Evolutionary conservation across 2,797 vertebrate genomes (phyloP).

Genomic region (Amblyraja radiata): DNA sequence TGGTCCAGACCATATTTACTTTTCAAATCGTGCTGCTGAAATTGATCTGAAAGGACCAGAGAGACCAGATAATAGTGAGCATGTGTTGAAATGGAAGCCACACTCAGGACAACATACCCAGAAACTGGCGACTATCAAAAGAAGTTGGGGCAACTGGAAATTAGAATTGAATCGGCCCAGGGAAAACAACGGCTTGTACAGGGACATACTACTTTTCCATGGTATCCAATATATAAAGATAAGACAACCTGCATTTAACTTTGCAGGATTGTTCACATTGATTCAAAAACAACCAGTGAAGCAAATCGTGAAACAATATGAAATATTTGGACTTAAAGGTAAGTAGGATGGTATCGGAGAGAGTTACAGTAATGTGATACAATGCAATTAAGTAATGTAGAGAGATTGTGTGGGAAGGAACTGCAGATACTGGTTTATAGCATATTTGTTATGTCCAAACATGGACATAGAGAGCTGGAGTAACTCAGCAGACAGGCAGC

Average conservation of each 20-base stretch:
- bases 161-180: too few relatives aligned
- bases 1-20: background rate
- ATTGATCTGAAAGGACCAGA: too few relatives aligned
- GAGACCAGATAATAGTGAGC: too few relatives aligned
- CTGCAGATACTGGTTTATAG: background rate
- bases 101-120: too few relatives aligned
- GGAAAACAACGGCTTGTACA: background rate
- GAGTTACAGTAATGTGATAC: too few relatives aligned
- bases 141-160: accelerated
- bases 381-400: too few relatives aligned
- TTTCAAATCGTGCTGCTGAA: too few relatives aligned
- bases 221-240: background rate
- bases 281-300: background rate
- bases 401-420: too few relatives aligned
- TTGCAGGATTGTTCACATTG: background rate
- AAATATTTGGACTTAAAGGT: background rate
- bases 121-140: background rate
- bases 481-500: too few relatives aligned
- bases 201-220: accelerated
- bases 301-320: background rate
- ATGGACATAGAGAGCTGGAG: too few relatives aligned
- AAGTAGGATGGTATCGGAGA: background rate
- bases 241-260: background rate
- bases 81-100: too few relatives aligned
- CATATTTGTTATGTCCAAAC: background rate